Conservation (phyloP, 2,888 invertebrate species). For the Harpagoxenus sublaevis region DNA sequence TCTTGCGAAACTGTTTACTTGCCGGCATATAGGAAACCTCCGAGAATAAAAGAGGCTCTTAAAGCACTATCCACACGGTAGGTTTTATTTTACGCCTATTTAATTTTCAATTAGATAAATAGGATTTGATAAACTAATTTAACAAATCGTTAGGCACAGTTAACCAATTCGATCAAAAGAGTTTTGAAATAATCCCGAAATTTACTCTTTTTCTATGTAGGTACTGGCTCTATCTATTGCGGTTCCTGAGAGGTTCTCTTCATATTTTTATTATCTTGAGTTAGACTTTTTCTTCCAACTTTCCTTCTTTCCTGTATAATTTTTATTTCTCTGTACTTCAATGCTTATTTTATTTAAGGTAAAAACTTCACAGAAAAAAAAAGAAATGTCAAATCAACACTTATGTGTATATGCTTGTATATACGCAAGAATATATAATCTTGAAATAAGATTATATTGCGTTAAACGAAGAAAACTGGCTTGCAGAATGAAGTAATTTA, state of each 20-base stretch:
- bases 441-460: too few relatives aligned
- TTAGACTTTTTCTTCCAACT: background rate
- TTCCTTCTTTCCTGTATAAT: too few relatives aligned
- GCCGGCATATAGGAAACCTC: conserved; percentile 77
- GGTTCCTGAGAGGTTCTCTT: background rate
- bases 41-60: conserved; percentile 35
- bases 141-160: background rate
- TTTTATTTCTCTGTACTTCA: background rate
- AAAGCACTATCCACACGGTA: conserved; percentile 12
- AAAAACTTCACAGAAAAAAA: too few relatives aligned
- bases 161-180: background rate
- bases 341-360: too few relatives aligned
- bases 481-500: too few relatives aligned
- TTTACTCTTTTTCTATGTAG: background rate
- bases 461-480: too few relatives aligned
- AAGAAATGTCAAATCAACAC: too few relatives aligned
- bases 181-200: background rate
- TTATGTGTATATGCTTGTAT: too few relatives aligned
- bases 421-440: too few relatives aligned
- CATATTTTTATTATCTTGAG: background rate
- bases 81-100: background rate
- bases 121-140: background rate
- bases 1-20: conserved; percentile 84
- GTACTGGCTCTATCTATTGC: background rate
- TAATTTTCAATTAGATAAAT: background rate